Percentiles rank a stretch among this genome's conserved stretches.
phyloP scores from a whole-genome alignment of 2,113 vertebrate genomes.

The Edolisoma coerulescens region DNA sequence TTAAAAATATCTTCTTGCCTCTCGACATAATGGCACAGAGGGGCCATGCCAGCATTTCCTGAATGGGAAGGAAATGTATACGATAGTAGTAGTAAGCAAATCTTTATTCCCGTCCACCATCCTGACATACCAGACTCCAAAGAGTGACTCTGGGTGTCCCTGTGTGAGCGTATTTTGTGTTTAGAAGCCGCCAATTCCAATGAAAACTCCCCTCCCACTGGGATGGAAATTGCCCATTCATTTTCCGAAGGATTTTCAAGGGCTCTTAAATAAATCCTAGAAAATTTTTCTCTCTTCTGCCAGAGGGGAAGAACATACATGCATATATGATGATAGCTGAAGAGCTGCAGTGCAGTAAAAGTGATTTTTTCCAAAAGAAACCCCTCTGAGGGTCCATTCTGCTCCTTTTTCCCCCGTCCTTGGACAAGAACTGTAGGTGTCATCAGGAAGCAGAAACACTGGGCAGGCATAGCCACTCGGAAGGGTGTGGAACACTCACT shows the following conservation, averaged over 20 bases:
- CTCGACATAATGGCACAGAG: constrained; percentile 50
- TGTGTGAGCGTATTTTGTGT: neutral
- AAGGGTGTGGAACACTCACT: neutral
- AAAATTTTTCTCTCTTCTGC: neutral
- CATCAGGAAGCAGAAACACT: neutral
- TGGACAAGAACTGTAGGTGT: neutral
- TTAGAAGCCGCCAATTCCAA: neutral
- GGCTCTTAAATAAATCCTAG: neutral
- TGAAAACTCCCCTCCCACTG: neutral
- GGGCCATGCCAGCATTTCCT: constrained; percentile 1
- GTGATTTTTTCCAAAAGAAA: neutral
- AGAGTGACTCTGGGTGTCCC: neutral
- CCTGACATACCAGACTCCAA: neutral
- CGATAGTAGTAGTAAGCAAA: neutral
- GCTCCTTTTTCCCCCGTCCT: neutral
- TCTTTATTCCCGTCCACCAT: neutral
- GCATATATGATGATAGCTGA: neutral
- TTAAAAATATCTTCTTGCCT: constrained; percentile 72
- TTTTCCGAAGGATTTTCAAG: constrained; percentile 38
- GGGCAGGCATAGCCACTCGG: neutral
- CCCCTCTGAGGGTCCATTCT: neutral
- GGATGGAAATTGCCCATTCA: neutral
- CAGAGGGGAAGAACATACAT: neutral
- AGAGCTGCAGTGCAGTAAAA: neutral
- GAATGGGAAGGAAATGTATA: neutral